These are phyloP conservation scores for Acomys russatus DNA, from an alignment of 2,797 vertebrate genomes.

Conservation along the genomic window DNA sequence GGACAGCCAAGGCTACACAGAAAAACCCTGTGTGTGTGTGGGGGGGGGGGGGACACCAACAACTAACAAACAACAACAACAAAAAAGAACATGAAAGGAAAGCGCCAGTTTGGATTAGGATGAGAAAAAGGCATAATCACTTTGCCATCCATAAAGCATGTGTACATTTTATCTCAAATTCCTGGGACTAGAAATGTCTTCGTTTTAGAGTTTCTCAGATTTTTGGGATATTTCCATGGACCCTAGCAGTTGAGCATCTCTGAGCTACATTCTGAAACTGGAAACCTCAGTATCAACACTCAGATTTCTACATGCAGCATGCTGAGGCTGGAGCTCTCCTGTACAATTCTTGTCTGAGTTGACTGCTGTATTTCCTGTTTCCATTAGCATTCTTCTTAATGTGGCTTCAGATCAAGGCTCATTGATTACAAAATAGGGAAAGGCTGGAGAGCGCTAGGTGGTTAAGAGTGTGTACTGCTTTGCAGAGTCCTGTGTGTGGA, in stretches of 20 bases:
- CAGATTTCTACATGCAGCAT: not conserved
- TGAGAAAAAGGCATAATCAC: slow-evolving; percentile 39
- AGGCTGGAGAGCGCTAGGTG: not conserved
- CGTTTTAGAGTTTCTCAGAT: not conserved
- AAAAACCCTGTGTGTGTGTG: too few species aligned
- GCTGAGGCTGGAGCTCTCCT: not conserved
- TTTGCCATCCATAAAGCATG: slow-evolving; percentile 39
- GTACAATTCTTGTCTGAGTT: slow-evolving; percentile 47
- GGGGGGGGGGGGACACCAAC: too few species aligned
- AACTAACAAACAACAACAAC: too few species aligned
- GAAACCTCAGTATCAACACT: not conserved
- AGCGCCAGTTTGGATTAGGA: slow-evolving; percentile 31
- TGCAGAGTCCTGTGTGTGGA: not conserved
- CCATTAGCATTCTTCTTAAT: slow-evolving; percentile 36
- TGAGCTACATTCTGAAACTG: not conserved
- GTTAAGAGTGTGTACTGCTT: not conserved
- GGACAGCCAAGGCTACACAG: too few species aligned
- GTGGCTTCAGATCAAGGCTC: slow-evolving; percentile 52
- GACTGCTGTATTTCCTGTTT: slow-evolving; percentile 65
- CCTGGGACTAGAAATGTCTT: not conserved
- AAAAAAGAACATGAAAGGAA: not conserved
- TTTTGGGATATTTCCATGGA: not conserved
- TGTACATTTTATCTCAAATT: not conserved
- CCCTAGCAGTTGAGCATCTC: not conserved
- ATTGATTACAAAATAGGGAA: slow-evolving; percentile 28